Conservation (phyloP, 2,113 vertebrate species). For the Oncorhynchus tshawytscha region DNA sequence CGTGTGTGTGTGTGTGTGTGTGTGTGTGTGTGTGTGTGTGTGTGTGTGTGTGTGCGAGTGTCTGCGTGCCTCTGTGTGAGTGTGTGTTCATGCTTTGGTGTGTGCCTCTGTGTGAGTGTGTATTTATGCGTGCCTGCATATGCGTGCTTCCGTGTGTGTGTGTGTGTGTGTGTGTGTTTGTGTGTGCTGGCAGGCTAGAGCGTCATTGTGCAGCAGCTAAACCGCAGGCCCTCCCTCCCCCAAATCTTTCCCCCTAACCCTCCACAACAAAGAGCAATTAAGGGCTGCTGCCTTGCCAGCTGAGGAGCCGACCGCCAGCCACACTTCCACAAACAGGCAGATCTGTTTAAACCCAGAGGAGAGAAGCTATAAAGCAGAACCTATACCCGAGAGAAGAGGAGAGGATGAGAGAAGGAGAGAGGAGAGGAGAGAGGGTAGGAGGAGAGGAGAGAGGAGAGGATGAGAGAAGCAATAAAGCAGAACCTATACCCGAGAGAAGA, state of each 20-base stretch:
- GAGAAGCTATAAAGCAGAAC: slow-evolving; percentile 76
- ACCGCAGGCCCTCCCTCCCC: slow-evolving; percentile 54
- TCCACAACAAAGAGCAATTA: slow-evolving; percentile 82
- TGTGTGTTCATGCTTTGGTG: neutral
- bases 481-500: too few species aligned
- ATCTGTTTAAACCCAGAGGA: slow-evolving; percentile 77
- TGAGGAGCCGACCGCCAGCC: slow-evolving; percentile 77
- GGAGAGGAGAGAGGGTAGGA: too few species aligned
- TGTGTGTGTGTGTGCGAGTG: neutral
- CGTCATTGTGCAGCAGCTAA: slow-evolving; percentile 67
- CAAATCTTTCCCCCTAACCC: neutral
- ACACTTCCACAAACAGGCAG: slow-evolving; percentile 83
- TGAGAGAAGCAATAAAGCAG: too few species aligned
- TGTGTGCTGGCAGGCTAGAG: slow-evolving; percentile 54
- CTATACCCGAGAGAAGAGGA: slow-evolving; percentile 19
- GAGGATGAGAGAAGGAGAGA: neutral
- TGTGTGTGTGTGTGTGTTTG: neutral
- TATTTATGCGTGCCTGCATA: too few species aligned
- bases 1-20: neutral
- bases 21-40: too few species aligned
- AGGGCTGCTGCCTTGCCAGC: slow-evolving; percentile 76
- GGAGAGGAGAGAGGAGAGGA: too few species aligned
- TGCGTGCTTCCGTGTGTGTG: too few species aligned
- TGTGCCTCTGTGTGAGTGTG: neutral
- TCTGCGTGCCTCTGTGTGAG: neutral